A percentile compares a stretch with the other conserved stretches of the same genome.
phyloP scores from a whole-genome alignment of 1,140 invertebrate genomes.

The Drosophila eugracilis region DNA sequence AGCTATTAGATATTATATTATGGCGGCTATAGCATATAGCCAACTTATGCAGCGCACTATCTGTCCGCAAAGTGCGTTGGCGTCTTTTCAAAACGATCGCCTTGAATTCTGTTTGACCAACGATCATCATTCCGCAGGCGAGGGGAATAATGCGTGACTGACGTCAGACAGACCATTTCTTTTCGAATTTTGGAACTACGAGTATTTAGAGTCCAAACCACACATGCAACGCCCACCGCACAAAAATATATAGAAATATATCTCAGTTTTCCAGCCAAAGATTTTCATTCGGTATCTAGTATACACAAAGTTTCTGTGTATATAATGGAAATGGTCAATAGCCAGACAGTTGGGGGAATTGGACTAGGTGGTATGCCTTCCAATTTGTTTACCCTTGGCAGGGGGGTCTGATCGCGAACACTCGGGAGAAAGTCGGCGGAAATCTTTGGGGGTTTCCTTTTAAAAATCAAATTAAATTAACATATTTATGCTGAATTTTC shows the following conservation, averaged over 20 bases:
- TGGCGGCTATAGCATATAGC: slow-evolving; percentile 22
- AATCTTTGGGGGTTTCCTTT: slow-evolving; percentile 15
- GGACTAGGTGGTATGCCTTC: slow-evolving; percentile 31
- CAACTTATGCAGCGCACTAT: slow-evolving; percentile 27
- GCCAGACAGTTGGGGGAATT: slow-evolving; percentile 47
- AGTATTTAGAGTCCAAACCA: slow-evolving; percentile 20
- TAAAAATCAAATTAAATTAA: slow-evolving; percentile 5
- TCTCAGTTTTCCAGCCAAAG: slow-evolving; percentile 54
- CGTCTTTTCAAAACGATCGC: slow-evolving; percentile 75
- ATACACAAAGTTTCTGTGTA: slow-evolving; percentile 24
- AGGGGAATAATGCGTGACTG: slow-evolving; percentile 48
- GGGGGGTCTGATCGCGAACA: background rate
- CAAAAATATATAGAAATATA: slow-evolving; percentile 22
- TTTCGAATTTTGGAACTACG: slow-evolving; percentile 53
- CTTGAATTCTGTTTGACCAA: slow-evolving; percentile 63
- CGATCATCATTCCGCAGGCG: slow-evolving; percentile 13
- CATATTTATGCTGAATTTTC: slow-evolving; percentile 2
- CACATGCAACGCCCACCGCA: slow-evolving; percentile 60
- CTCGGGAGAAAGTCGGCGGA: slow-evolving; percentile 13
- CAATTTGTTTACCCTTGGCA: slow-evolving; percentile 37
- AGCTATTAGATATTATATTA: slow-evolving; percentile 55
- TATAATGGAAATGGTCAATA: slow-evolving; percentile 42
- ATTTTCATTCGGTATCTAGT: slow-evolving; percentile 7
- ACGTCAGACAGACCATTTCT: slow-evolving; percentile 59
- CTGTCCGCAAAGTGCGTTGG: slow-evolving; percentile 53